These are phyloP conservation scores for Trichonephila clavipes DNA, from an alignment of 1,140 invertebrate species.

Conservation along the genomic window DNA sequence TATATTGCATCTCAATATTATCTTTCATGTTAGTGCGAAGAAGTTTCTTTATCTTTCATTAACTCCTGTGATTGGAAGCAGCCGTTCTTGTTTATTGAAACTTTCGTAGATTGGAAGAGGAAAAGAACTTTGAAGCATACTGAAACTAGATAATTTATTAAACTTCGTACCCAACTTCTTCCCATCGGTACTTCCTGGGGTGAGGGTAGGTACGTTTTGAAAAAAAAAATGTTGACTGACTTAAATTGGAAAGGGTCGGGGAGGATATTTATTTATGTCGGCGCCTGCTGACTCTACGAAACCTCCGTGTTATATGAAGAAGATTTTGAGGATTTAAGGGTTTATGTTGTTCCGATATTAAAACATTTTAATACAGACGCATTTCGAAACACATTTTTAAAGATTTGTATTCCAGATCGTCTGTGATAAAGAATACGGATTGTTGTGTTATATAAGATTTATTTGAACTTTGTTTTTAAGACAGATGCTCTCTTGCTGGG, in stretches of 20 bases:
- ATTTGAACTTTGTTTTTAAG: no score
- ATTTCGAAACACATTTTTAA: background rate
- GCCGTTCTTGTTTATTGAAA: background rate
- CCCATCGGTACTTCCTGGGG: background rate
- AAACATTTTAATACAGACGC: background rate
- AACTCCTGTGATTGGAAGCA: background rate
- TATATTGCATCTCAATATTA: background rate
- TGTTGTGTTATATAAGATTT: no score
- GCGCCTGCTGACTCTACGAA: background rate
- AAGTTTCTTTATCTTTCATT: constrained; percentile 6
- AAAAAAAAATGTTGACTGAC: background rate
- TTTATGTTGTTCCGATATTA: background rate
- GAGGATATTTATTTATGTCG: background rate
- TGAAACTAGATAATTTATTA: background rate
- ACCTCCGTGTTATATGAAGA: background rate
- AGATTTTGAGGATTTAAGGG: background rate
- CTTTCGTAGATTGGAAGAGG: background rate
- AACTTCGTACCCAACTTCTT: background rate
- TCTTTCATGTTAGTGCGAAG: background rate
- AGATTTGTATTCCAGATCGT: no score
- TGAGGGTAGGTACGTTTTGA: background rate
- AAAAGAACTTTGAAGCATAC: background rate
- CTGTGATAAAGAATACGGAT: no score
- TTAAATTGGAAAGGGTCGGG: background rate
- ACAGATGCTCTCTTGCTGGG: no score